Conservation (phyloP, 1,140 invertebrate species). For the Frieseomelitta varia region DNA sequence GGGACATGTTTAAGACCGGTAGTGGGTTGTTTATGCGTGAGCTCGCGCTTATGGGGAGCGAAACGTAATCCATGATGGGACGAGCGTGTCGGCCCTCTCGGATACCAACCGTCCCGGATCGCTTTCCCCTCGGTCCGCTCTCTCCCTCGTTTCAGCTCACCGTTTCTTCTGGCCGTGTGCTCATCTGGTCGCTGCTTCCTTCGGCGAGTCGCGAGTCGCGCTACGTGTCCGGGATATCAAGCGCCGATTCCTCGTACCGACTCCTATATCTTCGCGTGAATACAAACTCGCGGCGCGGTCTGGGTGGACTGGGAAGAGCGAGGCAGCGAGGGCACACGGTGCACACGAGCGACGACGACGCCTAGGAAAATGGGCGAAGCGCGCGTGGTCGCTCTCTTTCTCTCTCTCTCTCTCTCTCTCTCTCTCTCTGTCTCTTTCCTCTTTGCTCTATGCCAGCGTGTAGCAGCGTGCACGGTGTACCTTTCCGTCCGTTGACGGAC, state of each 20-base stretch:
- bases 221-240: slow-evolving; percentile 74
- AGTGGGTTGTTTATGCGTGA: slow-evolving; percentile 73
- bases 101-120: neutral
- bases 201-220: slow-evolving; percentile 49
- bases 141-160: slow-evolving; percentile 22
- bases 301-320: neutral
- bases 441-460: slow-evolving; percentile 10
- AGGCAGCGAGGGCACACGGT: neutral
- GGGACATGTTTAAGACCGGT: slow-evolving; percentile 73
- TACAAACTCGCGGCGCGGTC: slow-evolving; percentile 53
- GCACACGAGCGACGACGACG: slow-evolving; percentile 2
- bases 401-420: neutral
- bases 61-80: slow-evolving; percentile 59
- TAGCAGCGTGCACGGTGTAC: slow-evolving; percentile 42
- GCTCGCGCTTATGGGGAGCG: slow-evolving; percentile 65
- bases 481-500: slow-evolving; percentile 70
- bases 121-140: neutral
- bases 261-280: slow-evolving; percentile 59
- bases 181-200: slow-evolving; percentile 40
- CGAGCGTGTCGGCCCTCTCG: slow-evolving; percentile 45
- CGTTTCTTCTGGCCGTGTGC: slow-evolving; percentile 45
- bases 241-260: slow-evolving; percentile 66
- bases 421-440: too few species aligned
- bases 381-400: slow-evolving; percentile 1
- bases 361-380: slow-evolving; percentile 43